Conservation (phyloP, 2,797 vertebrate species). For the Lycodopsis pacificus region DNA sequence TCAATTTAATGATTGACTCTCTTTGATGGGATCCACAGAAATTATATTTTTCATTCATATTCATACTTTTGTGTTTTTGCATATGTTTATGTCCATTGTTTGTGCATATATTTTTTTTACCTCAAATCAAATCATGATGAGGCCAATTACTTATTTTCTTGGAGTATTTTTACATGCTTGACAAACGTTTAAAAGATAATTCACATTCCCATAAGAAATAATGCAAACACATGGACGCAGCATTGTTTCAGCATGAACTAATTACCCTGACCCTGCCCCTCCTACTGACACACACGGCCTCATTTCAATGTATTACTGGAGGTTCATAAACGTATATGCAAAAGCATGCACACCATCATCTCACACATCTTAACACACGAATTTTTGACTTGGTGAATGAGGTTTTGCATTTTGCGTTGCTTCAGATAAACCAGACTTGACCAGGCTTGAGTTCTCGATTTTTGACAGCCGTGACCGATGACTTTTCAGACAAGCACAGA, state of each 20-base stretch:
- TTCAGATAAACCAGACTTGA: conserved; percentile 22
- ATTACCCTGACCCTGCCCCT: background rate
- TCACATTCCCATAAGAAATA: conserved; percentile 41
- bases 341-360: background rate
- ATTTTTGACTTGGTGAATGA: background rate
- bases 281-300: background rate
- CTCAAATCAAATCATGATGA: background rate
- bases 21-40: background rate
- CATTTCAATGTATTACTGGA: conserved; percentile 6
- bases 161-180: background rate
- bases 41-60: background rate
- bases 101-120: background rate
- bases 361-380: background rate
- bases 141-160: background rate
- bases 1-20: background rate
- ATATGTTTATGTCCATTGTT: background rate
- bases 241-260: conserved; percentile 38
- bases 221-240: conserved; percentile 32
- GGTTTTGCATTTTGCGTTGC: background rate
- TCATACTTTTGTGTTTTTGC: background rate
- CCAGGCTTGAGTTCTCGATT: conserved; percentile 18
- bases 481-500: conserved; percentile 42
- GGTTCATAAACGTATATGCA: background rate
- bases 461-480: background rate
- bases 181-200: conserved; percentile 17